These are phyloP conservation scores for Planococcus citri DNA, from an alignment of 1,140 invertebrate genomes.

Conservation along the genomic window DNA sequence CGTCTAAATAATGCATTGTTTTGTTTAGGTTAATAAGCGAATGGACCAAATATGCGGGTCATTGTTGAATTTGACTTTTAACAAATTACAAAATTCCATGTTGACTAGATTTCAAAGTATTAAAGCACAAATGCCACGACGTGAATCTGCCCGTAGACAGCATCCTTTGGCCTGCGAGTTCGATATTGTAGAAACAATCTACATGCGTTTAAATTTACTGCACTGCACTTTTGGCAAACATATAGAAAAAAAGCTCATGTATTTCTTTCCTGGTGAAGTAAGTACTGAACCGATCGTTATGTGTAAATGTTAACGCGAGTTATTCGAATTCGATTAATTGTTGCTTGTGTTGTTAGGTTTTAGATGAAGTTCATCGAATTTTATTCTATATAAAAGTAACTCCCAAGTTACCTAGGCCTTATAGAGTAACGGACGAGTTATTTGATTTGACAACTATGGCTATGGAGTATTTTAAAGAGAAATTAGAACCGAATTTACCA, in stretches of 20 bases:
- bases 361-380: slow-evolving; percentile 66
- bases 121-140: slow-evolving; percentile 75
- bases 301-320: background rate
- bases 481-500: slow-evolving; percentile 71
- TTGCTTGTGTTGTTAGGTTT: slow-evolving; percentile 37
- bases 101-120: slow-evolving; percentile 58
- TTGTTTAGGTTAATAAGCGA: slow-evolving; percentile 55
- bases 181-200: slow-evolving; percentile 77
- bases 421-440: slow-evolving; percentile 80
- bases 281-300: slow-evolving; percentile 22
- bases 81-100: slow-evolving; percentile 64
- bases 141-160: slow-evolving; percentile 68
- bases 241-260: slow-evolving; percentile 76
- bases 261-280: slow-evolving; percentile 81
- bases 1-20: slow-evolving; percentile 24
- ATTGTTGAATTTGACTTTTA: slow-evolving; percentile 68
- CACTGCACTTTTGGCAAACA: slow-evolving; percentile 87
- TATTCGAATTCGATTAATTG: background rate
- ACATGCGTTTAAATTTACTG: slow-evolving; percentile 70
- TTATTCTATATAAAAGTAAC: slow-evolving; percentile 69
- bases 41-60: slow-evolving; percentile 63
- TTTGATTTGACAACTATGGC: slow-evolving; percentile 85
- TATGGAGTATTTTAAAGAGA: slow-evolving; percentile 85
- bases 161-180: slow-evolving; percentile 74
- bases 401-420: slow-evolving; percentile 62